These are phyloP conservation scores for Pseudonaja textilis DNA, from an alignment of 2,113 vertebrate genomes.

Conservation along the genomic window DNA sequence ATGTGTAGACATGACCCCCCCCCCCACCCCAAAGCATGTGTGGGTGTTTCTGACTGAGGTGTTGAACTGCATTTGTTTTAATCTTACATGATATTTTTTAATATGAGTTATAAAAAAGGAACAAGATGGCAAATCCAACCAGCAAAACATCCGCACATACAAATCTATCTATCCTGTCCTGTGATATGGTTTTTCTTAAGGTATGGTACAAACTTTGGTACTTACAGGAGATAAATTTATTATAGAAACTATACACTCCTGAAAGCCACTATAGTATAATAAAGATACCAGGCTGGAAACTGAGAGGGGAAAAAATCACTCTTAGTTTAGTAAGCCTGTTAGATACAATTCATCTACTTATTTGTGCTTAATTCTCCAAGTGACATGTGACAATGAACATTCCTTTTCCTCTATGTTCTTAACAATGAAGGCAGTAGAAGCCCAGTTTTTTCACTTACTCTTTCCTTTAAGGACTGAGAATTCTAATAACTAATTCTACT, in stretches of 20 bases:
- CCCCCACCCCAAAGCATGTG: neutral
- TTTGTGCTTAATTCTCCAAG: neutral
- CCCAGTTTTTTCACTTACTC: neutral
- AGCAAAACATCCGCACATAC: neutral
- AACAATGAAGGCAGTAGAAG: neutral
- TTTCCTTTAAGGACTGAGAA: neutral
- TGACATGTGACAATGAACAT: neutral
- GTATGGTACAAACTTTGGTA: neutral
- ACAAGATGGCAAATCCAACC: neutral
- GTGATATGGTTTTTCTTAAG: neutral
- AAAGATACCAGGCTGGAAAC: neutral
- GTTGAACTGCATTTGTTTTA: neutral
- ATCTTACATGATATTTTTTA: neutral
- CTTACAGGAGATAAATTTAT: neutral
- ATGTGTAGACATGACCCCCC: neutral
- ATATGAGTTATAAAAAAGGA: neutral
- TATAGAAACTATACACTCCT: neutral
- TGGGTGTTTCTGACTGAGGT: neutral
- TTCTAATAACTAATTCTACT: neutral
- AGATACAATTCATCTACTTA: neutral
- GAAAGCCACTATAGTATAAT: neutral
- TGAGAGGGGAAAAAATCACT: neutral
- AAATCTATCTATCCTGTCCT: neutral
- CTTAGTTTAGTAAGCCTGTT: neutral
- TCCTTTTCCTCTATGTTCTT: neutral